Base-by-base conservation (phyloP, 2,113 vertebrate species). In the Stictonetta naevosa region DNA sequence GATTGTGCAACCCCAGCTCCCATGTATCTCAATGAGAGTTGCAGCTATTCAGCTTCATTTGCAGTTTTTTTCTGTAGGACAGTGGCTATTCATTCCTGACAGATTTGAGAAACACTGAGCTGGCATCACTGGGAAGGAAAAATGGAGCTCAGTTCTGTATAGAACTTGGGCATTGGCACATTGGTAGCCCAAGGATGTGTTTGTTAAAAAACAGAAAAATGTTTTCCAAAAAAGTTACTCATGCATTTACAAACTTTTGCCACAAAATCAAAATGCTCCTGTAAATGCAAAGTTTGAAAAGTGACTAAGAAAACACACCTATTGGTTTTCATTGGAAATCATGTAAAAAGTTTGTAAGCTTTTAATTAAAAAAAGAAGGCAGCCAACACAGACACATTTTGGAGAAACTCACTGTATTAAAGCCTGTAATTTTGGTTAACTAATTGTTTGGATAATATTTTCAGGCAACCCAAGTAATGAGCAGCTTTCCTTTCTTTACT, bases 1-100 rank as follows among this genome's bases (percentile, higher is more conserved):
- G 87, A 52, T 92, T 96, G 93, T 91, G 91, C 92, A 96, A 96
- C 13, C n/a, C 63, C 74, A 73, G 82, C 50, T 77, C 82, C 53
- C 25, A 8, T 34, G 25, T 26, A 63, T 73, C 89, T 95, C 87
- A 2, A 40, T 46, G 82, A 72, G 83, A 73, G 67, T 85, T 91
- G 85, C 71, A 88, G 63, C 46, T 77, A 50, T 84, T 80, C 16
- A 7, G 8, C 60, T 50, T 19, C 78, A 36, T 85, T 83, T 90
- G 82, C 71, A 87, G 10, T 74, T 80, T 6, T 38, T 90, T 96
- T 91, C 91, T 85, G 71, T 42, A 79, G 84, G 87, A 73, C 74
- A 87, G 58, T 44, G 93, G 21, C 69, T 92, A 7, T 0, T 1
- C 36, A 38, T 7, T 84, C 48, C 56, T 79, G 38, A 72, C 1